Base-by-base conservation (phyloP, 2,113 vertebrate genomes). In the Isurus oxyrinchus region DNA sequence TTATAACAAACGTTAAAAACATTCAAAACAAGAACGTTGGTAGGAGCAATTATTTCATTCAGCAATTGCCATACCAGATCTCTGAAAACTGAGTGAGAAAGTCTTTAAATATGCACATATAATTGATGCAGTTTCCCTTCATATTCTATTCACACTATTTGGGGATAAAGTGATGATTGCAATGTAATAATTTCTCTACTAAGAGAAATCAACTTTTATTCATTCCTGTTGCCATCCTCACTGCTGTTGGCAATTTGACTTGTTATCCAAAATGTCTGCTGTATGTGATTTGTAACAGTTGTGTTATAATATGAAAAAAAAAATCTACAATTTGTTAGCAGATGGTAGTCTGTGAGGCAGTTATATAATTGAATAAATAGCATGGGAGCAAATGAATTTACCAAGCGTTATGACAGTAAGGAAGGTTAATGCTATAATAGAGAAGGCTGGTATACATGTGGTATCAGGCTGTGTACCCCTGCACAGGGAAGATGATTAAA, bases 281-380 rank as follows among this genome's bases (percentile, higher is more conserved):
- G 31, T 61, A 19, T 63, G 55, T 91, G 55, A 91, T 91, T 91
- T 21, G 16, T 61, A 40, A 13, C 14, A 35, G 57, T 40, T 35
- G 5, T 61, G 35, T 19, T 94, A 40, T 94, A 44, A 63, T 94
- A 91, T 57, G 87, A 16, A 91, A 59, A 91, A 40, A 63, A 63
- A 14, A 19, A 23, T 94, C 57, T 40, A 3, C 16, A 63, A 63
- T 63, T 94, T 40, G 35, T 94, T 94, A 63, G 90, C 59, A 40
- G 90, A 94, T 40, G 35, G 35, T 94, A 23, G n/a, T 63, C 59
- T 94, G 90, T 94, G 35, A 66, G 6, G n/a, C 16, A 63, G 90
- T 63, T 35, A 63, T 4, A 63, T 94, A 94, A 94, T 66, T 66
- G 35, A 61, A 94, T 94, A 94, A 94, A 90, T 90, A 35, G 87